Evolutionary conservation across 1,140 invertebrate species (phyloP).

Genomic region (Sarcophaga peregrina): DNA sequence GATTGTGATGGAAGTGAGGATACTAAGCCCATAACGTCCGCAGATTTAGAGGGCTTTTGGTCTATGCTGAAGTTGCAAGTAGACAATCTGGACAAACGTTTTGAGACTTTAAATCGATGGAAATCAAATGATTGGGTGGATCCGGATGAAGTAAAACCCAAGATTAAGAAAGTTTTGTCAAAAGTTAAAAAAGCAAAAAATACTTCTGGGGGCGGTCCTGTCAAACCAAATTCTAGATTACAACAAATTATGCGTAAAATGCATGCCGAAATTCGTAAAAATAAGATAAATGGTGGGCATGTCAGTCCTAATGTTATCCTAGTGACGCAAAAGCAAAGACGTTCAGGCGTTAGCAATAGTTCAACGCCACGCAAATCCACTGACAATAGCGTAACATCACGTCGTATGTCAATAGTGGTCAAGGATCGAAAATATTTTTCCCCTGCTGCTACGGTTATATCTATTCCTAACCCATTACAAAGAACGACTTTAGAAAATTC

Average conservation of each 20-base stretch:
- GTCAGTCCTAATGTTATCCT: constrained; percentile 1
- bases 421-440: constrained; percentile 45
- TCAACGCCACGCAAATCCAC: not conserved
- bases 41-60: constrained; percentile 82
- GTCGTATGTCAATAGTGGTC: constrained; percentile 40
- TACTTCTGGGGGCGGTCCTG: constrained; percentile 35
- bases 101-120: constrained; percentile 68
- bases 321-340: constrained; percentile 37
- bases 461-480: constrained; percentile 5
- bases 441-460: constrained; percentile 43
- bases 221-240: constrained; percentile 52
- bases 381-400: not conserved
- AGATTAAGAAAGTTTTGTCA: constrained; percentile 36
- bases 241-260: constrained; percentile 55
- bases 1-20: constrained; percentile 67
- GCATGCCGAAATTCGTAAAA: constrained; percentile 52
- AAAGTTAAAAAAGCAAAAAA: constrained; percentile 48
- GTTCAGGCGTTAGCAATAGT: constrained; percentile 22
- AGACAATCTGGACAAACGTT: constrained; percentile 70
- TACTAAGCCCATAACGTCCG: constrained; percentile 70
- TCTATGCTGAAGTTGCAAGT: constrained; percentile 77
- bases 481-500: constrained; percentile 12
- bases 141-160: constrained; percentile 54
- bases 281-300: constrained; percentile 12
- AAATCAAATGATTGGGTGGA: constrained; percentile 70